Evolutionary conservation across 2,888 invertebrate genomes (phyloP), one percentile per base, ranked within the genome.

Genomic region (Aphodius sticticus): DNA sequence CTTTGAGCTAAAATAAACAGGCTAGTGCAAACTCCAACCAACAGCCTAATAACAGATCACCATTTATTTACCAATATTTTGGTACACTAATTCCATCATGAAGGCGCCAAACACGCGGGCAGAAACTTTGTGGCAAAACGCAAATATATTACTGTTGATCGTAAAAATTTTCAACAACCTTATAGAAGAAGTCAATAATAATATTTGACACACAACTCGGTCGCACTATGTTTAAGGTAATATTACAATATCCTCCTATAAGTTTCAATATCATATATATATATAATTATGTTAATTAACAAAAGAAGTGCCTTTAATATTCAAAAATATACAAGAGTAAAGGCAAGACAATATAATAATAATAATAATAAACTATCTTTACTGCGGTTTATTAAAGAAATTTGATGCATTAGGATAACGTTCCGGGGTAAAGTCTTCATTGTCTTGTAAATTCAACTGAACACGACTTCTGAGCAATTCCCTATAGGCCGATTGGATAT

Each of bases 401-500:
- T 85, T 86, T 69, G 88, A 85, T 77, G 88, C 87, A 82, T 89
- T 89, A 38, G 89, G 89, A 85, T 88, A 90, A 72, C 88, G 84
- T 81, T 89, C 89, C 6, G 89, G 87, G 12, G 87, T 87, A 81
- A 90, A 89, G 80, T 90, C 90, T 81, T 89, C 87, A 84, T 92
- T 92, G 72, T 89, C 87, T 69, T 89, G 86, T 16, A 92, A 86
- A 78, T 89, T 88, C 9, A 90, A 87, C 76, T 89, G 89, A 12
- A 92, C 89, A 15, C 89, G 88, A 12, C 88, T 86, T 37, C 90
- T 87, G 35, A 92, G 87, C 82, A 92, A 89, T 81, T 90, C 90
- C 80, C 91, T 89, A 84, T 91, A 92, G 1, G 92, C 91, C 9
- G 88, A 84, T 81, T 92, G 91, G 16, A 93, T 88, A 70, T 89